Percentiles rank a stretch among this genome's conserved stretches.
phyloP scores from a whole-genome alignment of 1,140 invertebrate species.

The Camponotus pennsylvanicus region DNA sequence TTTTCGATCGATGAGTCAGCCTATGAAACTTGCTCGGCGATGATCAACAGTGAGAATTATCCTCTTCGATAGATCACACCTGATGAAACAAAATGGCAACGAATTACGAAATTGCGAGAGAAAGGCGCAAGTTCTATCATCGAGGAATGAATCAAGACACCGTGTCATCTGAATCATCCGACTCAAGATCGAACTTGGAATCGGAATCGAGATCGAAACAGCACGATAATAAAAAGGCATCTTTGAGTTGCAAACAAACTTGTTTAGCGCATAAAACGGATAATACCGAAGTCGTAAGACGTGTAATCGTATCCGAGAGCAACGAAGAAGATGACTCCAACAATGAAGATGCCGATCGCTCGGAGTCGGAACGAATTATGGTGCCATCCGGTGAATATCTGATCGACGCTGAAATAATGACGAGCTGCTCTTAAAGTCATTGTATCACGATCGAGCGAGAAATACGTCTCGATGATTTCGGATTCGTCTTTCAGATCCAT shows the following conservation, averaged over 20 bases:
- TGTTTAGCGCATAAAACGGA: not conserved
- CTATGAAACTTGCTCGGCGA: not conserved
- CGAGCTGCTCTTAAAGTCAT: not conserved
- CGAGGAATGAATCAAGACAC: not conserved
- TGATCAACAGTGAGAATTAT: constrained; percentile 3
- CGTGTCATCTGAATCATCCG: not conserved
- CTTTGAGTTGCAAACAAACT: not conserved
- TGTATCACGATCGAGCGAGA: not conserved
- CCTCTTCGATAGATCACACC: not conserved
- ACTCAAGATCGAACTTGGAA: not conserved
- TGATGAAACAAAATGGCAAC: not conserved
- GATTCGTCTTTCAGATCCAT: constrained; percentile 86
- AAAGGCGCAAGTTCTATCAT: not conserved
- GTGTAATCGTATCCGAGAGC: not conserved
- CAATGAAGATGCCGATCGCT: constrained; percentile 32
- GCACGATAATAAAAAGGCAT: not conserved
- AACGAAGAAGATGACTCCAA: not conserved
- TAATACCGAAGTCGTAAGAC: not conserved
- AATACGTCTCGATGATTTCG: not conserved
- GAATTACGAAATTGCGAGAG: not conserved
- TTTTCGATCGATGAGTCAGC: not conserved
- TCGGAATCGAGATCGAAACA: not conserved
- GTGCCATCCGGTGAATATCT: constrained; percentile 77
- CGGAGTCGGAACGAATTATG: constrained; percentile 71
- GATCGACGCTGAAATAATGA: too few species aligned